Base-by-base conservation (phyloP, 2,888 invertebrate genomes). In the Trachelus stipa region DNA sequence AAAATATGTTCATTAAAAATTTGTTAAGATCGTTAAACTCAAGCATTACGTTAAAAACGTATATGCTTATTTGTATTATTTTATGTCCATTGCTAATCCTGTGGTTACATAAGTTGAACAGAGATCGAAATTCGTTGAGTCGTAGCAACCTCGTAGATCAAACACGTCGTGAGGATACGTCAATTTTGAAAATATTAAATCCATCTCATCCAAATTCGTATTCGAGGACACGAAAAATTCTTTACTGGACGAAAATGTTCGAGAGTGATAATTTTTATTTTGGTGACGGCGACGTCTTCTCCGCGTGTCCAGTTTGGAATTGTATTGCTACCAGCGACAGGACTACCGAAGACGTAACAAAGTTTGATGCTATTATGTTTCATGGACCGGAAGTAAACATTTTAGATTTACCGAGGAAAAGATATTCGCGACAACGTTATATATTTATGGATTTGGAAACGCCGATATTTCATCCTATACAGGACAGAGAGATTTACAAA, bases 161-260 rank as follows among this genome's bases (percentile, higher is more conserved):
- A 40, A 40, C 15, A 40, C 40, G 15, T 40, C 40, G 15, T 1
- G 15, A 15, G 40, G 40, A 15, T 40, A 15, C 40, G 15, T 15
- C 6, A 15, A 40, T 40, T 40, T 40, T 40, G 2, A 40, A 40
- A 15, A 40, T 40, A 0, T 2, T 40, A 40, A 40, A 40, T 40
- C 6, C 40, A 40, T 15, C 15, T 1, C 6, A 40, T 15, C 40
- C 40, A 40, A 40, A 15, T 4, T 40, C 15, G 15, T 40, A 15
- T 40, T 33, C 69, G 69, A 69, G 30, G 69, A 4, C 69, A 6
- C 30, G 69, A 34, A 80, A 74, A 31, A 80, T 80, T 34, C 78
- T 80, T 23, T 80, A 76, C 40, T 80, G 80, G 80, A 80, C 76
- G 40, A 76, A 40, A 15, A 80, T 80, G 80, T 78, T 78, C 30